These are phyloP conservation scores for Stegophylla sp. DNA, from an alignment of 2,888 invertebrate genomes.

Conservation along the genomic window DNA sequence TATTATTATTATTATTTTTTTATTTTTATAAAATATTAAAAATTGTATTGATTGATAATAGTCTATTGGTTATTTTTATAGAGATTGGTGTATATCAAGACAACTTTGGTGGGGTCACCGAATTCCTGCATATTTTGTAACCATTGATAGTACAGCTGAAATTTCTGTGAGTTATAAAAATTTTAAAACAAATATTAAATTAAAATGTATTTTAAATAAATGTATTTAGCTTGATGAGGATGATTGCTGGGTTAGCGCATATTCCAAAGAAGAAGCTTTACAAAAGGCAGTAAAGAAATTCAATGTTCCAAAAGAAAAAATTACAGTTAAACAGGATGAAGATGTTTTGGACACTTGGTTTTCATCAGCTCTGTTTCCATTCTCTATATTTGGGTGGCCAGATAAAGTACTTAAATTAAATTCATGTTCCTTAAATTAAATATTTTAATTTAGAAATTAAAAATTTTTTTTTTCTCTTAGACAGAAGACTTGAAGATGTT, in stretches of 20 bases:
- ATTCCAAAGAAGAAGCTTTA: constrained; percentile 75
- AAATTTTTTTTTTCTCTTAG: constrained; percentile 63
- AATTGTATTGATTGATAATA: constrained; percentile 20
- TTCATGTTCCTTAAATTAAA: constrained; percentile 61
- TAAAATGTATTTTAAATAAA: not conserved
- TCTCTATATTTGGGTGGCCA: constrained; percentile 97
- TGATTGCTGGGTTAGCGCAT: constrained; percentile 71
- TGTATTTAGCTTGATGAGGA: constrained; percentile 64
- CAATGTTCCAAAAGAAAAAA: constrained; percentile 68
- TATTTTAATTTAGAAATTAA: constrained; percentile 39
- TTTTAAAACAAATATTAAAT: too few species aligned
- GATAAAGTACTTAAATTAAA: constrained; percentile 69
- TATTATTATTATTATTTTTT: too few species aligned
- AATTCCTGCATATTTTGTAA: constrained; percentile 90
- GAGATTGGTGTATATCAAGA: constrained; percentile 98
- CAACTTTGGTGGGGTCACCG: constrained; percentile 99
- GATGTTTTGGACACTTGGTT: constrained; percentile 99
- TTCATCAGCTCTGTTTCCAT: constrained; percentile 94
- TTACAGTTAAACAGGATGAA: constrained; percentile 78
- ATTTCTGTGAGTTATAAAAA: constrained; percentile 64
- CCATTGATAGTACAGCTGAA: constrained; percentile 66
- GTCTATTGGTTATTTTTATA: constrained; percentile 63
- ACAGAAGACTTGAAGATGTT: constrained; percentile 76
- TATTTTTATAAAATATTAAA: constrained; percentile 45
- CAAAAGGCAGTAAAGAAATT: constrained; percentile 80